Evolutionary conservation across 23 tunicate genomes (phyloP).

Genomic region (Trididemnum miniatum): DNA sequence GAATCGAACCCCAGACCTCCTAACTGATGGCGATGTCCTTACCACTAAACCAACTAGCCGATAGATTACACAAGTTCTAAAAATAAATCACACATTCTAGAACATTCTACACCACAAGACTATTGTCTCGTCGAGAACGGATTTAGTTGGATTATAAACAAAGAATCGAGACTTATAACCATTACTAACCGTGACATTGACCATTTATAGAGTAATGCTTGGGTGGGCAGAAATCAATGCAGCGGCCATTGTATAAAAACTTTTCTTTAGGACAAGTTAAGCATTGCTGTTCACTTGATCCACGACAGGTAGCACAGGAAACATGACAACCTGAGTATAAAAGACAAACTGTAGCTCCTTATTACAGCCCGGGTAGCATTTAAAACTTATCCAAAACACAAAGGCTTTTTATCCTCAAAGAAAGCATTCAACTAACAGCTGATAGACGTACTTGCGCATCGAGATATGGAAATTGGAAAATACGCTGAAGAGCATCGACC

Average conservation of each 20-base stretch:
- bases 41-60: too few relatives aligned
- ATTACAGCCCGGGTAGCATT: too few relatives aligned
- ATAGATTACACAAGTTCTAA: too few relatives aligned
- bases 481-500: constrained; percentile 38
- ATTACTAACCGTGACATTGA: constrained; percentile 46
- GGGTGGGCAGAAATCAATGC: constrained; percentile 56
- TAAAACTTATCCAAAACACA: too few relatives aligned
- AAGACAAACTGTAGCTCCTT: too few relatives aligned
- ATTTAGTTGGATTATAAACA: neutral
- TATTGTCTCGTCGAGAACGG: neutral
- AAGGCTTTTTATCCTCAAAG: too few relatives aligned
- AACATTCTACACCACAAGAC: too few relatives aligned
- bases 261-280: constrained; percentile 34
- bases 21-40: too few relatives aligned
- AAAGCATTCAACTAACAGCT: too few relatives aligned
- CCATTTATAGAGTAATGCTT: constrained; percentile 43
- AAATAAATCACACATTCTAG: too few relatives aligned
- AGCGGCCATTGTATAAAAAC: constrained; percentile 55
- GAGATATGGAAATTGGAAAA: constrained; percentile 38
- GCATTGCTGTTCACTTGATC: constrained; percentile 47
- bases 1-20: too few relatives aligned
- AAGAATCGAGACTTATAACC: neutral
- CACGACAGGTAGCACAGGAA: constrained; percentile 62
- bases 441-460: constrained; percentile 51
- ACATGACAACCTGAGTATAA: constrained; percentile 53